Base-by-base conservation (phyloP, 2,888 invertebrate species). In the Clanis bilineata region DNA sequence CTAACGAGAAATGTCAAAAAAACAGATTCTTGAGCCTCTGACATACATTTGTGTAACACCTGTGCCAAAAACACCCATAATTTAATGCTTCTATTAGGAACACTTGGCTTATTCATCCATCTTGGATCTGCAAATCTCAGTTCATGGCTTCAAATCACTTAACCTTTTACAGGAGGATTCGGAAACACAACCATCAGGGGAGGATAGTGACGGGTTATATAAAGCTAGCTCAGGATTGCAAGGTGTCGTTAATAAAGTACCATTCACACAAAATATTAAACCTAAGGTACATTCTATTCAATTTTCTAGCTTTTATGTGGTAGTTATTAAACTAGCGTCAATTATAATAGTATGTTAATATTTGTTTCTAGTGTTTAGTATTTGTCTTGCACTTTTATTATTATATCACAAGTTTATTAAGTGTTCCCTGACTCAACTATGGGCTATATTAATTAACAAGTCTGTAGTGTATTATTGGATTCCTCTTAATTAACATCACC, bases 121-220 rank as follows among this genome's bases (percentile, higher is more conserved):
- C n/a, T 36, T 36, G 36, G 12, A 36, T 36, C 36, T 36, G 4
- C 3, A n/a, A 23, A 9, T 39, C 28, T 51, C 39, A 55, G n/a
- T 41, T 51, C 39, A 55, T 22, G 25, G 59, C 51, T 55, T 55
- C 15, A 25, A 55, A 28, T n/a, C 10, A 43, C 36, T n/a, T 51
- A 32, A 51, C 51, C 21, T 59, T 56, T 84, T 83, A 59, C 75
- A 90, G 89, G 91, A 91, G 62, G 91, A 91, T 38, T 71, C 80
- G 28, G 90, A 90, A 64, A 79, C 80, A 51, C 86, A 84, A 64
- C 90, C 87, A 57, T 90, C 90, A 43, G 90, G 88, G 41, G 91
- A 90, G 71, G 90, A 91, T 62, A 90, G 89, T 73, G 90, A 91
- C 70, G 83, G 83, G 51, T 70, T 82, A 59, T 62, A 77, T 61